These are phyloP conservation scores for Drosophila kikkawai DNA, from an alignment of 1,140 invertebrate genomes.

Conservation along the genomic window DNA sequence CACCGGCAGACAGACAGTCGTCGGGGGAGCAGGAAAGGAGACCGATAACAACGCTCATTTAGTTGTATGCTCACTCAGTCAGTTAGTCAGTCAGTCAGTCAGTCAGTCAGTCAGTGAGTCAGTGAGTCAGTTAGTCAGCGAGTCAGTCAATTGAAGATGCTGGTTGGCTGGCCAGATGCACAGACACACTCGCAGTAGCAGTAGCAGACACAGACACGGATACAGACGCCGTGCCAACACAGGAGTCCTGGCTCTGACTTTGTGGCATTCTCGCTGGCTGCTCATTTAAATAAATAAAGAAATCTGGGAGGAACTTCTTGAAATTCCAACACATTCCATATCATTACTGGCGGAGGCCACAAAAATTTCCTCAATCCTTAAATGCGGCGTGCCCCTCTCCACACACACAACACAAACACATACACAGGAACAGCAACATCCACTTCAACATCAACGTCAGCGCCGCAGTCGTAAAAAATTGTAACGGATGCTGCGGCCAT, in stretches of 20 bases:
- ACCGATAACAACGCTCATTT: slow-evolving; percentile 80
- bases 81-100: slow-evolving; percentile 41
- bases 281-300: slow-evolving; percentile 85
- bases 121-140: slow-evolving; percentile 46
- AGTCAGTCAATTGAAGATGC: slow-evolving; percentile 76
- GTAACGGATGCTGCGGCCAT: slow-evolving; percentile 81
- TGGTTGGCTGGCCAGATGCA: slow-evolving; percentile 60
- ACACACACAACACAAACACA: slow-evolving; percentile 24
- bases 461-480: slow-evolving; percentile 78
- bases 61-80: slow-evolving; percentile 65
- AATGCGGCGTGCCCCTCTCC: slow-evolving; percentile 62
- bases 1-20: slow-evolving; percentile 44
- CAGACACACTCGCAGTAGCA: slow-evolving; percentile 12
- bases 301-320: slow-evolving; percentile 83
- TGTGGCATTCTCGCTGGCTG: slow-evolving; percentile 66
- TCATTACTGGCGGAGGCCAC: slow-evolving; percentile 82
- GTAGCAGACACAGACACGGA: slow-evolving; percentile 14
- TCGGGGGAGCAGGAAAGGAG: slow-evolving; percentile 43
- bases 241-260: slow-evolving; percentile 9
- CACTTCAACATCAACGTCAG: slow-evolving; percentile 71
- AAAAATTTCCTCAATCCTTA: slow-evolving; percentile 83
- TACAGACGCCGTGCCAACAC: slow-evolving; percentile 3
- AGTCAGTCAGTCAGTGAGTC: slow-evolving; percentile 49
- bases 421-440: slow-evolving; percentile 12
- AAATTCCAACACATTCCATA: slow-evolving; percentile 84